Base-by-base conservation (phyloP, 2,888 invertebrate genomes). In the Drosophila leonis region DNA sequence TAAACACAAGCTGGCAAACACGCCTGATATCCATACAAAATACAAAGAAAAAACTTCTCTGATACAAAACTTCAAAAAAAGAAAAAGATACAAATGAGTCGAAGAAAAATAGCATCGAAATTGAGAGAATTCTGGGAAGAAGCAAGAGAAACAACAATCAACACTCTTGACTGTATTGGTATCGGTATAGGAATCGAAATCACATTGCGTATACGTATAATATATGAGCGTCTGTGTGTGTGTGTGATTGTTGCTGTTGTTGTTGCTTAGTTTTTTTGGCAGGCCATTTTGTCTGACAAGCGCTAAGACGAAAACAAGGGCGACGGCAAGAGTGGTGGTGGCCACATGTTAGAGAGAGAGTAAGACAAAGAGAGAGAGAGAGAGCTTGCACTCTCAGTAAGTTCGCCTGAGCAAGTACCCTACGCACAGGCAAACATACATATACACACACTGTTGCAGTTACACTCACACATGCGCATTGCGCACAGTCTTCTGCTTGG, bases 401-500 rank as follows among this genome's bases (percentile, higher is more conserved):
- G 29, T 54, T 48, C 2, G 55, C 8, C 12, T 27, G 24, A 35
- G 35, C 57, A 46, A 46, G 57, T 57, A 44, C 44, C 57, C 59
- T 60, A 63, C 57, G 37, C 69, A 72, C 60, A 52, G 20, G 39
- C 57, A 48, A 37, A 29, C 51, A 51, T 12, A 29, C 51, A 51
- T 12, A 41, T 27, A 55, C 18, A 29, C 33, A 42, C 10, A 42
- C 42, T 29, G 48, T 46, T 66, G 64, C 62, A 81, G 64, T 63
- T 24, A 65, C 78, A 41, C 81, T 56, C 62, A 82, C 79, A 80
- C 82, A 76, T 82, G 75, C 82, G 80, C 78, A 66, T 4, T 82
- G 75, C 82, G 80, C 78, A 66, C 5, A 42, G 56, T 27, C 51
- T 61, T 59, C 54, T 42, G 18, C 54, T 52, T 70, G 46, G 79